Evolutionary conservation across 2,888 invertebrate species (phyloP), one percentile per base, ranked within the genome.

Genomic region (Apodemia zela): DNA sequence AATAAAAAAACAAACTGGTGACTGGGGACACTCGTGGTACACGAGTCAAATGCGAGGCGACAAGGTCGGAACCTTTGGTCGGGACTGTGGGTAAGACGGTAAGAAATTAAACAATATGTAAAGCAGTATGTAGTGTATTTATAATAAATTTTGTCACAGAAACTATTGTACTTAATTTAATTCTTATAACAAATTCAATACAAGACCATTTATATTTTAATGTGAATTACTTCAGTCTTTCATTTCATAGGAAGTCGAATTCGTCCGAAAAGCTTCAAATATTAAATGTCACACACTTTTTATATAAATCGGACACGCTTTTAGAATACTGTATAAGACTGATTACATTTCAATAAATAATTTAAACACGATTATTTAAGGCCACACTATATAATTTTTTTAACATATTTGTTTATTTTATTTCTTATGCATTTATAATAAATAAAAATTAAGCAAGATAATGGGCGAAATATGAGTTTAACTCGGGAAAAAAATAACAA

Each of bases 91-190:
- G 33, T 33, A 33, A 60, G 4, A 13, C 1, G 38, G 4, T 42
- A 10, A n/a, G 1, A 60, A 64, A 65, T 38, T 47, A 68, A 75
- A 76, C 72, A 76, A 81, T 54, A 42, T 58, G 73, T 72, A 79
- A 89, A 89, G 89, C 89, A 84, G 84, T 88, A 87, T 84, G 82
- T 80, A 82, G 17, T 82, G 79, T 80, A 81, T 85, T 82, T 77
- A 81, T 78, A 70, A 69, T 79, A 81, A 79, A 83, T 85, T 86
- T 81, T 86, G 83, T 83, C 78, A 81, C 82, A 85, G 82, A 88
- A 83, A 80, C 75, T 85, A 86, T 87, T 87, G 85, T 88, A 89
- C 87, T 87, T 85, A 86, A 74, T 74, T 75, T 81, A 80, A 70
- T 63, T 67, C 73, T 71, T 75, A 77, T 65, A 69, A 70, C 66